A percentile compares a stretch with the other conserved stretches of the same genome.
phyloP scores from a whole-genome alignment of 30 jellyfish, hydroid and myxozoan species.

The Cassiopea andromeda region DNA sequence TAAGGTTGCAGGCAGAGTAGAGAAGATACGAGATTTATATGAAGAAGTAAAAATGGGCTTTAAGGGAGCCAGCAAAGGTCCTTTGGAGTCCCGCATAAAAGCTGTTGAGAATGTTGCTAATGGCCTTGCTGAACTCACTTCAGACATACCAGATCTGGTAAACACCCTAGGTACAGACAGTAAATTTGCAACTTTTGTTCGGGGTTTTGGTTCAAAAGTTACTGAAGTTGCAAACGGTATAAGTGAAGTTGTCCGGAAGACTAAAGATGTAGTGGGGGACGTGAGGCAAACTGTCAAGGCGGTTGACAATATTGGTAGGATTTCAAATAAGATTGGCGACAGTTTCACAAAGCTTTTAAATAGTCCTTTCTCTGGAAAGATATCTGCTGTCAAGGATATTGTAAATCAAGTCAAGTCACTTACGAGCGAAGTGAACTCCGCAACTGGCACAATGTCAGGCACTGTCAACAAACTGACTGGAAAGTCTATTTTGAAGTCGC shows the following conservation, averaged over 20 bases:
- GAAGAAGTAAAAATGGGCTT: constrained; percentile 33
- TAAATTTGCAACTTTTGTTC: constrained; percentile 70
- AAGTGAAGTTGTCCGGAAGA: constrained; percentile 56
- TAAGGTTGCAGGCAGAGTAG: constrained; percentile 74
- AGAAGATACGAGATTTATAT: constrained; percentile 57
- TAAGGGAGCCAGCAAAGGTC: constrained; percentile 75
- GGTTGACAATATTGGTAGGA: constrained; percentile 43
- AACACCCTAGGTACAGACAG: constrained; percentile 51
- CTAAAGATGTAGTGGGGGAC: constrained; percentile 67
- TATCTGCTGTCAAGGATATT: constrained; percentile 51
- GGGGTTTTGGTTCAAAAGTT: constrained; percentile 84
- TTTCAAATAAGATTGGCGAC: constrained; percentile 62
- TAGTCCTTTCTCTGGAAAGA: constrained; percentile 73
- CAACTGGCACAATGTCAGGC: constrained; percentile 63
- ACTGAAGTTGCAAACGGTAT: constrained; percentile 80
- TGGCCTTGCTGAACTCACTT: constrained; percentile 69
- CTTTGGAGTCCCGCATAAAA: constrained; percentile 83
- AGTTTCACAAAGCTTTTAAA: constrained; percentile 68
- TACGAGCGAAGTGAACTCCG: constrained; percentile 79
- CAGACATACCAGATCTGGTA: constrained; percentile 78
- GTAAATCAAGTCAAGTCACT: constrained; percentile 54
- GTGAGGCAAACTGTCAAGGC: constrained; percentile 72
- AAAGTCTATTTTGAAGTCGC: constrained; percentile 53
- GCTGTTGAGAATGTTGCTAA: constrained; percentile 79
- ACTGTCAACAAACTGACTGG: constrained; percentile 82